Evolutionary conservation across 2,888 invertebrate species (phyloP).

Genomic region (Andrena fulva): DNA sequence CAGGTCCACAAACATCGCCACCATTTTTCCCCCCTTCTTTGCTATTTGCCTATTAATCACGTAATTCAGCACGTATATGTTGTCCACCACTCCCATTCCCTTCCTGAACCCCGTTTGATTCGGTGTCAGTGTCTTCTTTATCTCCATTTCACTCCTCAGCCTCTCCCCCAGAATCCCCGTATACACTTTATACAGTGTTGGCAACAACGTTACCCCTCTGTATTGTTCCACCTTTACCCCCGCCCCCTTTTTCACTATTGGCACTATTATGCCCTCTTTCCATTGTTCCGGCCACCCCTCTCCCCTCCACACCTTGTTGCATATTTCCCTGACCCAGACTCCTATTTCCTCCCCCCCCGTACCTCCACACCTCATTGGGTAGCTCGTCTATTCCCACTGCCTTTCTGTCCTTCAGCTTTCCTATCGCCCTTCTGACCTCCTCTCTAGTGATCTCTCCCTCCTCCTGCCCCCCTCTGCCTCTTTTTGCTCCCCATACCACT

Average conservation of each 20-base stretch:
- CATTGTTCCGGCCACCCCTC: neutral
- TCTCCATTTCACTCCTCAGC: no score
- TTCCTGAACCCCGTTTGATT: no score
- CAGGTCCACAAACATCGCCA: neutral
- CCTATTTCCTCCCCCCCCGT: no score
- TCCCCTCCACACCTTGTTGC: no score
- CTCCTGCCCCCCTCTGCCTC: no score
- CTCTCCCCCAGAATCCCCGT: no score
- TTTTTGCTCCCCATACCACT: neutral
- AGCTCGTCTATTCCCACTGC: no score
- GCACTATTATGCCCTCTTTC: no score
- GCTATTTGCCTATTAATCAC: neutral
- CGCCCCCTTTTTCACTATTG: neutral
- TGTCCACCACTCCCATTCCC: neutral
- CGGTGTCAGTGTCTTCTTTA: no score
- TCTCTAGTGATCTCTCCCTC: neutral
- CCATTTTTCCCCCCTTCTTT: neutral
- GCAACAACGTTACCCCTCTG: constrained; percentile 1
- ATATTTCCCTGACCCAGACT: no score
- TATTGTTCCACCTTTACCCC: neutral
- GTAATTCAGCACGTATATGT: neutral
- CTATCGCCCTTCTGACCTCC: neutral
- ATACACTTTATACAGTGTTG: neutral
- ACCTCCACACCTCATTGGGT: no score
- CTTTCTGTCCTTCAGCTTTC: no score